A percentile compares a stretch with the other conserved stretches of the same genome.
Evolutionary conservation across 1,140 invertebrate genomes (phyloP).

Genomic region (Ditylenchus dipsaci): DNA sequence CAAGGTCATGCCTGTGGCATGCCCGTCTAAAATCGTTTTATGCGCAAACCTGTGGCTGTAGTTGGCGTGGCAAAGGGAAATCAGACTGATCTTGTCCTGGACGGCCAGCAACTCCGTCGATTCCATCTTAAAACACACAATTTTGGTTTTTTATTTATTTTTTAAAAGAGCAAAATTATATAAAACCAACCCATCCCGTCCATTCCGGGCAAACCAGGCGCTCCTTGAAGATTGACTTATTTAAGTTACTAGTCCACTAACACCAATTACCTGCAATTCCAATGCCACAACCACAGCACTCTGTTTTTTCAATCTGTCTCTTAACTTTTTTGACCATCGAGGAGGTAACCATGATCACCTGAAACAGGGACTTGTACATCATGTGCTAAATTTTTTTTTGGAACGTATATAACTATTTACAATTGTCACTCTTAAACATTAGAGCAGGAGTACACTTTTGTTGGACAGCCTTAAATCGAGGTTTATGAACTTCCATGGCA

Average conservation of each 20-base stretch:
- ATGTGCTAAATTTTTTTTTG: too few relatives aligned
- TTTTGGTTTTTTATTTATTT: too few relatives aligned
- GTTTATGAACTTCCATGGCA: too few relatives aligned
- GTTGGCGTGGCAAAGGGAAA: neutral
- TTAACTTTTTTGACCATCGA: neutral
- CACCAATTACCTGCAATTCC: neutral
- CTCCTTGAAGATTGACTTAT: too few relatives aligned
- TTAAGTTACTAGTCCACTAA: too few relatives aligned
- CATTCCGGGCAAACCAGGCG: neutral
- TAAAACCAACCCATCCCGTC: neutral
- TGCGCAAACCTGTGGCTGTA: constrained; percentile 1
- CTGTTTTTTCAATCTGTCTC: neutral
- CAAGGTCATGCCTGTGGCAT: too few relatives aligned
- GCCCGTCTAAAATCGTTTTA: too few relatives aligned
- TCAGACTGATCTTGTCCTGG: neutral
- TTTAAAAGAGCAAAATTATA: too few relatives aligned
- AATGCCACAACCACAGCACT: neutral
- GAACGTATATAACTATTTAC: too few relatives aligned
- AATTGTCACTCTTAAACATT: too few relatives aligned
- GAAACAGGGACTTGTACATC: neutral
- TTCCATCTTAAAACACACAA: neutral
- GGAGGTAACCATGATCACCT: neutral
- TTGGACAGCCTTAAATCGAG: too few relatives aligned
- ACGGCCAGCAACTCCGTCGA: neutral
- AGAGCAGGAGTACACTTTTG: too few relatives aligned